Base-by-base conservation (phyloP, 2,797 vertebrate species). In the Gambelia wislizenii region DNA sequence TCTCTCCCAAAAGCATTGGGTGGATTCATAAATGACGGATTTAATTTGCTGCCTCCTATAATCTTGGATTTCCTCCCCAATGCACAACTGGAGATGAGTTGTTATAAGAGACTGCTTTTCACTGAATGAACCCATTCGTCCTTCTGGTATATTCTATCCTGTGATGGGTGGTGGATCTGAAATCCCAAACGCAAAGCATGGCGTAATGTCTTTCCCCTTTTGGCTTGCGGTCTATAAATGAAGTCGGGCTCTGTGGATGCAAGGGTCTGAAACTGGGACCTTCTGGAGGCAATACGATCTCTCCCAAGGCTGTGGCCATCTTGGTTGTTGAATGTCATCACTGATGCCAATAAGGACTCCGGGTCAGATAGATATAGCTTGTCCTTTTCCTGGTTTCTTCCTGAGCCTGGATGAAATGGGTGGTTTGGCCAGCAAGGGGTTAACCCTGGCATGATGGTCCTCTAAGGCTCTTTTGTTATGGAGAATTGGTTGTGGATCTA, bases 81-180 rank as follows among this genome's bases (percentile, higher is more conserved):
- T 10, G 9, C 25, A 27, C 10, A 8, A 12, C 8, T 82, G 79
- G 20, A 18, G 79, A 47, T 4, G 61, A 70, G 49, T 6, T 61
- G 27, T 25, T 1, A 16, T 36, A 44, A 47, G 25, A 18, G 39
- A 14, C 20, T 47, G 36, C 13, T 18, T 47, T 39, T 12, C 7
- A 30, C 1, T 5, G 25, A 20, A 30, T 25, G 1, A 67, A 25
- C 1, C 2, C 1, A 2, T 39, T 18, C 6, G 18, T 25, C 78
- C 56, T 18, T 18, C 54, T 33, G 8, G 4, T 39, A 9, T 27
- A 4, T 33, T 69, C 20, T 27, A 30, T n/a, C n/a, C 27, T n/a
- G 42, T n/a, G 14, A 22, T 8, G 6, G 18, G 49, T 5, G 10
- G 56, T n/a, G 27, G 18, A 2, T 70, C 61, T 30, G 52, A 5